A percentile compares a stretch with the other conserved stretches of the same genome.
phyloP scores from a whole-genome alignment of 2,888 invertebrate genomes.

The Monoplex corrugatus region DNA sequence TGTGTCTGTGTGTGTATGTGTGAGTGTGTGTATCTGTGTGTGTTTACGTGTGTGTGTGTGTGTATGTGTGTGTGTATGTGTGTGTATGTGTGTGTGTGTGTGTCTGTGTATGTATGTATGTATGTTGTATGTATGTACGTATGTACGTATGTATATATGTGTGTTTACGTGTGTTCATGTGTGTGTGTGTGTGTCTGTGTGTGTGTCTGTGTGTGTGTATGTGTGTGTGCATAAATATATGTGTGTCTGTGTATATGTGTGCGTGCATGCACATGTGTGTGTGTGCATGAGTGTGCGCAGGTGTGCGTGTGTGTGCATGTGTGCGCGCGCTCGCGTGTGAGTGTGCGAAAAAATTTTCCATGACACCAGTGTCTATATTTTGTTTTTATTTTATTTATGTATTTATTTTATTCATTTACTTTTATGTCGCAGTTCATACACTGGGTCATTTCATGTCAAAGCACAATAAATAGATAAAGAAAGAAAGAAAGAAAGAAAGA shows the following conservation, averaged over 20 bases:
- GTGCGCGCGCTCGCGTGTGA: too few species aligned
- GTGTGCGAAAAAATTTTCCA: too few species aligned
- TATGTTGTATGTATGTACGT: background rate
- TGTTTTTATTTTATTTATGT: too few species aligned
- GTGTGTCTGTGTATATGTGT: background rate
- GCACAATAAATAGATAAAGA: too few species aligned
- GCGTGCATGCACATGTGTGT: background rate
- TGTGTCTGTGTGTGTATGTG: background rate
- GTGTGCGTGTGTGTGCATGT: too few species aligned
- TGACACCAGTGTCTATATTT: too few species aligned
- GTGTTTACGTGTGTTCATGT: background rate
- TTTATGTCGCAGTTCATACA: too few species aligned
- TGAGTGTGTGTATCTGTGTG: slow-evolving; percentile 17
- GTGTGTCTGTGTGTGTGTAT: background rate
- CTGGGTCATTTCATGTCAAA: too few species aligned
- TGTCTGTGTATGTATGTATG: slow-evolving; percentile 16
- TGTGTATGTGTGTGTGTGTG: background rate
- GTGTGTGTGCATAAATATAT: too few species aligned
- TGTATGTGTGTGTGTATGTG: background rate
- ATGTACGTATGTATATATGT: too few species aligned
- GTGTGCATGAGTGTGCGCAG: background rate
- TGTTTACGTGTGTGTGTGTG: background rate
- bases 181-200: slow-evolving; percentile 17
- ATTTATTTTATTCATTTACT: too few species aligned
- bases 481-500: too few species aligned